Evolutionary conservation across 2,797 vertebrate species (phyloP).

Genomic region (Synaphobranchus kaupii): DNA sequence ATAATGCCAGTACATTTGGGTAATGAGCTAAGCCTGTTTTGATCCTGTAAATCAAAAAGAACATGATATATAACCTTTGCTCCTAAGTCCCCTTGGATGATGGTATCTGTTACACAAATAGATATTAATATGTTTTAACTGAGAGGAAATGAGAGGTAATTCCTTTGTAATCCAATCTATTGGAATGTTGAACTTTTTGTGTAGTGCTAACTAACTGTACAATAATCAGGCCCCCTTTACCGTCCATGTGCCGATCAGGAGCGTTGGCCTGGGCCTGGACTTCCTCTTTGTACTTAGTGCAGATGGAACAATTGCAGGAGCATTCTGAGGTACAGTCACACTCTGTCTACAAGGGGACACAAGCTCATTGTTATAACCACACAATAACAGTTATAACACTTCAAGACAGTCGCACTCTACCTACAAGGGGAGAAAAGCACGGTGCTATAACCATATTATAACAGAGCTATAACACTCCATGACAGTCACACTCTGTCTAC

Average conservation of each 20-base stretch:
- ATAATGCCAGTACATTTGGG: not conserved
- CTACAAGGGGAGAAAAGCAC: not conserved
- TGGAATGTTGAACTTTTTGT: not conserved
- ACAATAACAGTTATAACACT: not conserved
- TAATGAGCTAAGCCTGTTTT: not conserved
- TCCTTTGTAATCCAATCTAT: not conserved
- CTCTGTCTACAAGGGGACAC: constrained; percentile 63
- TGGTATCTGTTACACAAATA: not conserved
- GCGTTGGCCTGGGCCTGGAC: constrained; percentile 57
- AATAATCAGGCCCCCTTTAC: constrained; percentile 66
- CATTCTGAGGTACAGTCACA: constrained; percentile 87
- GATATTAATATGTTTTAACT: not conserved
- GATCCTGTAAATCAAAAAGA: not conserved
- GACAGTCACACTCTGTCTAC: not conserved
- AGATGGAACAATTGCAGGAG: constrained; percentile 82
- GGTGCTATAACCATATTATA: not conserved
- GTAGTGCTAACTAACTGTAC: not conserved
- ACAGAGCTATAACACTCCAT: not conserved
- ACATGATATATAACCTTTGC: not conserved
- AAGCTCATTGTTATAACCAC: not conserved
- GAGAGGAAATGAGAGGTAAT: not conserved
- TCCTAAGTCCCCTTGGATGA: no score
- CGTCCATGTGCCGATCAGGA: constrained; percentile 78
- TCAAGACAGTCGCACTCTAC: not conserved
- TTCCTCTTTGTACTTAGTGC: constrained; percentile 71